A percentile compares a stretch with the other conserved stretches of the same genome.
These are phyloP conservation scores for Poecilia picta DNA, from an alignment of 2,797 vertebrate genomes.

Conservation along the genomic window DNA sequence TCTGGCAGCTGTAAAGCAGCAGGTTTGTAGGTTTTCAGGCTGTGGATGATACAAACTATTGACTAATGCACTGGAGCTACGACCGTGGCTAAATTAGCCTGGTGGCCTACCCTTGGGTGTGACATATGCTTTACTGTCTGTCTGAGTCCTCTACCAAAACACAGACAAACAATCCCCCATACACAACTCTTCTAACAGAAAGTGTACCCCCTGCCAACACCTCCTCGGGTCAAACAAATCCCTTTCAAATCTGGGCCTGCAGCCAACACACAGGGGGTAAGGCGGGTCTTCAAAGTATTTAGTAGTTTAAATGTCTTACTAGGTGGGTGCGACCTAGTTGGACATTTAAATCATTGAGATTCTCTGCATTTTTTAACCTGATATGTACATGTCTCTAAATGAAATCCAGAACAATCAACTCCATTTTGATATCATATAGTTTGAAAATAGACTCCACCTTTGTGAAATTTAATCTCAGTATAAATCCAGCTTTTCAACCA, in stretches of 20 bases:
- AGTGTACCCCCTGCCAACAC: constrained; percentile 43
- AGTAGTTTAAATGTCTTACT: constrained; percentile 4
- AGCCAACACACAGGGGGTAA: constrained; percentile 70
- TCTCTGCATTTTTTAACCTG: not conserved
- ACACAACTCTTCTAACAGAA: constrained; percentile 26
- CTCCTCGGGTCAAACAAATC: constrained; percentile 78
- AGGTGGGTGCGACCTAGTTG: constrained; percentile 26
- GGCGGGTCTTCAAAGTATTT: constrained; percentile 31
- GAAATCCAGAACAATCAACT: not conserved
- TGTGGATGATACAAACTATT: constrained; percentile 52
- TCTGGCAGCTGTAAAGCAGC: constrained; percentile 80
- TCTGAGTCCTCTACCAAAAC: constrained; percentile 36
- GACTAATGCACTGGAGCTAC: constrained; percentile 40
- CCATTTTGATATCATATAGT: not conserved
- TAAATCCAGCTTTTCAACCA: not conserved
- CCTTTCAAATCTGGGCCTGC: constrained; percentile 83
- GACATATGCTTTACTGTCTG: constrained; percentile 88
- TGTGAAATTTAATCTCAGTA: not conserved
- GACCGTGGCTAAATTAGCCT: constrained; percentile 71
- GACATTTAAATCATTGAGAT: constrained; percentile 24
- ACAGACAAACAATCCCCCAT: constrained; percentile 32
- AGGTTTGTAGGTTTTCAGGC: constrained; percentile 52
- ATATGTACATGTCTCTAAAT: not conserved
- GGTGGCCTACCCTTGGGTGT: constrained; percentile 70
- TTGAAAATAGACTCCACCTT: not conserved